Conservation (phyloP, 1,140 invertebrate species). For the Ridgeia piscesae region DNA sequence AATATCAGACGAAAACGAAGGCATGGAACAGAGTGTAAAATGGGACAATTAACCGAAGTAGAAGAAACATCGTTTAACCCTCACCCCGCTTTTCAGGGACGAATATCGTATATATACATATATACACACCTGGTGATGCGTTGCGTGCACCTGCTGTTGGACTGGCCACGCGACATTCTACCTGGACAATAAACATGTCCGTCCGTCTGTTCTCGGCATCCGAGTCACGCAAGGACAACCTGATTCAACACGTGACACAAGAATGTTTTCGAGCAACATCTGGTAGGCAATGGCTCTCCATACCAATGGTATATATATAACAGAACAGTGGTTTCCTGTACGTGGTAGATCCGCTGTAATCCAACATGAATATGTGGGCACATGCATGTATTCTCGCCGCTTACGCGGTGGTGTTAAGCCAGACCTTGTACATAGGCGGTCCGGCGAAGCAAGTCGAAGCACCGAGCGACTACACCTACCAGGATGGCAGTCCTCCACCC, state of each 20-base stretch:
- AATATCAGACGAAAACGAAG: too few relatives aligned
- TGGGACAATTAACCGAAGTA: too few relatives aligned
- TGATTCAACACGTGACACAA: background rate
- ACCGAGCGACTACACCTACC: background rate
- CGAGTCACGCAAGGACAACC: background rate
- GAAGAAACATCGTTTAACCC: too few relatives aligned
- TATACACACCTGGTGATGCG: too few relatives aligned
- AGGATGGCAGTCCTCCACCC: background rate
- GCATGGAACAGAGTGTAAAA: too few relatives aligned
- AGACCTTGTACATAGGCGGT: background rate
- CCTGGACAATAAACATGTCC: background rate
- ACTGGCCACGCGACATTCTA: background rate
- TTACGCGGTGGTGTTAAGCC: background rate
- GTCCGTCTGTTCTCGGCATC: background rate
- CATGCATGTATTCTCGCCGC: background rate
- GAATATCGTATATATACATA: background rate
- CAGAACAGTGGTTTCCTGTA: background rate
- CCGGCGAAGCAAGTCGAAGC: background rate
- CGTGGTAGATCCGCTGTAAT: background rate
- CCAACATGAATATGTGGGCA: background rate
- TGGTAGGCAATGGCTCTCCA: background rate
- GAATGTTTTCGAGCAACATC: background rate
- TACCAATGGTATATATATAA: background rate
- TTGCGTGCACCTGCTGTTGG: background rate
- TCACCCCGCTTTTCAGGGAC: too few relatives aligned